A percentile compares a stretch with the other conserved stretches of the same genome.
Evolutionary conservation across 2,888 invertebrate species (phyloP).

Genomic region (Lepidochrysops patricia): DNA sequence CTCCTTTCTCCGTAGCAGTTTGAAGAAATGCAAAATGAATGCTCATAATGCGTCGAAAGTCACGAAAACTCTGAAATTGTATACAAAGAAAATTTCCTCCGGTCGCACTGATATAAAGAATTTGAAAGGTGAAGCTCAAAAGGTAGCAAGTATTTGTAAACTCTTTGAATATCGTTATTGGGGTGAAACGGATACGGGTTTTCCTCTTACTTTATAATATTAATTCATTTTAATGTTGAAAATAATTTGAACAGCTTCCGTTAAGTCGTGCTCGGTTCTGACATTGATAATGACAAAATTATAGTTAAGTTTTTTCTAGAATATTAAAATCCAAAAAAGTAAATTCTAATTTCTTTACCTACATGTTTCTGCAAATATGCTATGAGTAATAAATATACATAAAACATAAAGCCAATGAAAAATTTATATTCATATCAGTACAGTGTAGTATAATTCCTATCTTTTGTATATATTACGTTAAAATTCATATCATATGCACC

Average conservation of each 20-base stretch:
- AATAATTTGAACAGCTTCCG: not conserved
- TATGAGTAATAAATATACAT: too few relatives aligned
- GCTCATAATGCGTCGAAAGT: not conserved
- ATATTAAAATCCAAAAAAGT: too few relatives aligned
- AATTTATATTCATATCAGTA: too few relatives aligned
- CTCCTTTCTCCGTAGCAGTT: not conserved
- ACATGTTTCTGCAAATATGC: too few relatives aligned
- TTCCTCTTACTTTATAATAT: not conserved
- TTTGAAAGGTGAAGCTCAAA: slow-evolving; percentile 9
- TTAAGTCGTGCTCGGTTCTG: not conserved
- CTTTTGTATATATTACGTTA: not conserved
- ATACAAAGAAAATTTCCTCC: not conserved
- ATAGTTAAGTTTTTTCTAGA: too few relatives aligned
- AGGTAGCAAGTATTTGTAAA: slow-evolving; percentile 2
- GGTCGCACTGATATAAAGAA: slow-evolving; percentile 4
- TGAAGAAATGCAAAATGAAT: not conserved
- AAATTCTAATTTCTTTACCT: too few relatives aligned
- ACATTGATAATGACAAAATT: not conserved
- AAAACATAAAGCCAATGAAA: too few relatives aligned
- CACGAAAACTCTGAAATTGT: not conserved
- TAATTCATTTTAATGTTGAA: not conserved
- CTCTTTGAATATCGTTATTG: not conserved
- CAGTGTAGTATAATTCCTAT: too few relatives aligned
- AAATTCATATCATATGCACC: not conserved
- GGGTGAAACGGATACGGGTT: not conserved